Percentiles rank a stretch among this genome's conserved stretches.
Conservation (phyloP, 2,113 vertebrate species). For the Bettongia penicillata region DNA sequence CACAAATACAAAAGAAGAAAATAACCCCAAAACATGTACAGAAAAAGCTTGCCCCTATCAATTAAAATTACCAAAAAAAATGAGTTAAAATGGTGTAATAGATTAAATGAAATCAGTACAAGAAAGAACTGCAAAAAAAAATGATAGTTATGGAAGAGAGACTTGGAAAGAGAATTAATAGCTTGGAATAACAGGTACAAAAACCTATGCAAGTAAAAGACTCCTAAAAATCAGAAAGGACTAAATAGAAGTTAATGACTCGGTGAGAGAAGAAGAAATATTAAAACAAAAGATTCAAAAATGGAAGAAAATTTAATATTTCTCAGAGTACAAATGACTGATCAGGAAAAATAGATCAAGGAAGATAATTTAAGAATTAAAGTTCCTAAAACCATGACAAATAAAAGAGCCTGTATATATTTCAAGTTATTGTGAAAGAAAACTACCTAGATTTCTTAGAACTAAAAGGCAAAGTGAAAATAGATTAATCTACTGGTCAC, state of each 20-base stretch:
- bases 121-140: neutral
- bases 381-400: neutral
- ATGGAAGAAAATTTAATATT: neutral
- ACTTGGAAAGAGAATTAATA: neutral
- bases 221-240: neutral
- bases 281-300: neutral
- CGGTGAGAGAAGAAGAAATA: neutral
- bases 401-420: neutral
- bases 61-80: neutral
- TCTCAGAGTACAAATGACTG: neutral
- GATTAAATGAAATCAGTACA: neutral
- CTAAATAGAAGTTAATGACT: neutral
- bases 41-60: neutral
- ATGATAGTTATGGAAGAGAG: neutral
- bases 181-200: neutral
- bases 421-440: neutral
- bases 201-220: neutral
- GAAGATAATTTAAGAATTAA: neutral
- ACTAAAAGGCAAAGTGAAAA: neutral
- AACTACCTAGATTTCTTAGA: neutral
- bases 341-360: neutral
- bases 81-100: neutral
- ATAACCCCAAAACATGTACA: neutral
- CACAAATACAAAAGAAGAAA: too few species aligned
- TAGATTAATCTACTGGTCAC: neutral